Evolutionary conservation across 2,113 vertebrate species (phyloP).

Genomic region (Genyomyrus donnyi): DNA sequence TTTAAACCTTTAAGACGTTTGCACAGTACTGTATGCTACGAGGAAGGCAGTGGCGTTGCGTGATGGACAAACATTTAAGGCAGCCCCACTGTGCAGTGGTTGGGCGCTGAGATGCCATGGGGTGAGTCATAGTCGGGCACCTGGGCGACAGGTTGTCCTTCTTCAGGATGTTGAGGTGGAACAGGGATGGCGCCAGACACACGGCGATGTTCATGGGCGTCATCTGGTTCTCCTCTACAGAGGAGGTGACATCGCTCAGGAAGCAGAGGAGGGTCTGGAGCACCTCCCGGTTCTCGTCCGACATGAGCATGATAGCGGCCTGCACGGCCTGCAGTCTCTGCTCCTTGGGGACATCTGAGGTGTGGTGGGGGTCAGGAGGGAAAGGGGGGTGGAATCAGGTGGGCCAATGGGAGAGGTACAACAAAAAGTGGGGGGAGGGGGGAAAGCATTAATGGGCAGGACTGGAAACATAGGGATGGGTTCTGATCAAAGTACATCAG

Average conservation of each 20-base stretch:
- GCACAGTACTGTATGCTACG: not conserved
- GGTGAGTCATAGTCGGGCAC: conserved; percentile 42
- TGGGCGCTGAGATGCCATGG: not conserved
- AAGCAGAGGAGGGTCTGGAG: conserved; percentile 89
- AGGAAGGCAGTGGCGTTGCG: not conserved
- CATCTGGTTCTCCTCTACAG: conserved; percentile 95
- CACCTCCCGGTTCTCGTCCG: conserved; percentile 89
- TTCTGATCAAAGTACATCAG: conserved; percentile 1
- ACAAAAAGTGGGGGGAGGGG: not conserved
- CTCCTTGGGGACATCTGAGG: conserved; percentile 84
- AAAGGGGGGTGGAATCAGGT: not conserved
- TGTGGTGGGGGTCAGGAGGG: not conserved
- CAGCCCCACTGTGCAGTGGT: not conserved
- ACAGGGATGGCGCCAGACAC: conserved; percentile 92
- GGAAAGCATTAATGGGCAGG: not conserved
- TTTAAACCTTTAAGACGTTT: not conserved
- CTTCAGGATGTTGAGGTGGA: conserved; percentile 91
- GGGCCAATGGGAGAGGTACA: not conserved
- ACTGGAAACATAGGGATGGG: not conserved
- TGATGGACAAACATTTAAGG: not conserved
- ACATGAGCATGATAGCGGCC: conserved; percentile 90
- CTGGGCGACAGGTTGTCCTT: conserved; percentile 84
- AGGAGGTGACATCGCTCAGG: conserved; percentile 81
- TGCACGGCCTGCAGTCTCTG: conserved; percentile 86
- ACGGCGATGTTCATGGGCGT: conserved; percentile 95